These are phyloP conservation scores for Lytechinus variegatus DNA, from an alignment of 35 echinoderm and acorn worm species.

Conservation along the genomic window DNA sequence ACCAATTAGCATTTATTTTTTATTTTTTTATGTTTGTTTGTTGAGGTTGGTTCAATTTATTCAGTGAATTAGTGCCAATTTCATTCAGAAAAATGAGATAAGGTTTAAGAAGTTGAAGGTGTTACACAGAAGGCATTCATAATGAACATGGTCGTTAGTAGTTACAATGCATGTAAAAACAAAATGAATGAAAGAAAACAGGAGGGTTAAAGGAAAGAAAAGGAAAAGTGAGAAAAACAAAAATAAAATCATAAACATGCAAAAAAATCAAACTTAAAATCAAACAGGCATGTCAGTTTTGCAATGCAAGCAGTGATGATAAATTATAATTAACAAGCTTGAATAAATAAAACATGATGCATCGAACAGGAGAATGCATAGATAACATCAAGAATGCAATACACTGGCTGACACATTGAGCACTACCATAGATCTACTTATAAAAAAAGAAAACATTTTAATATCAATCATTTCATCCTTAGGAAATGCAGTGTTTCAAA, in stretches of 20 bases:
- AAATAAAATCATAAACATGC: constrained; percentile 26
- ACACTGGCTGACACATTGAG: not conserved
- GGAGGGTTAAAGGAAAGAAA: not conserved
- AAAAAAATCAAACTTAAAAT: not conserved
- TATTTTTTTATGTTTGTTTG: not conserved
- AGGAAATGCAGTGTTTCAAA: not conserved
- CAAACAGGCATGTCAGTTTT: not conserved
- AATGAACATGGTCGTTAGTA: not conserved
- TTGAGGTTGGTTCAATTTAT: not conserved
- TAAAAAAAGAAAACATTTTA: not conserved
- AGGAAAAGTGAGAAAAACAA: not conserved
- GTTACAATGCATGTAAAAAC: not conserved
- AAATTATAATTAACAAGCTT: not conserved
- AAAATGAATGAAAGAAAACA: not conserved
- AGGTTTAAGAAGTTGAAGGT: not conserved
- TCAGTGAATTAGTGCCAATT: not conserved
- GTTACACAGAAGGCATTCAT: not conserved
- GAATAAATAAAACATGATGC: not conserved
- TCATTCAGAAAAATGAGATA: not conserved
- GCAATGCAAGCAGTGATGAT: not conserved
- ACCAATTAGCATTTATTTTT: not conserved
- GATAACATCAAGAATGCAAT: not conserved
- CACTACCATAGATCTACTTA: not conserved
- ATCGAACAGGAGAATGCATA: not conserved
- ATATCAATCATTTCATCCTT: not conserved